Evolutionary conservation across 1,140 invertebrate genomes (phyloP), one percentile per base, ranked within the genome.

Genomic region (Delia radicum): DNA sequence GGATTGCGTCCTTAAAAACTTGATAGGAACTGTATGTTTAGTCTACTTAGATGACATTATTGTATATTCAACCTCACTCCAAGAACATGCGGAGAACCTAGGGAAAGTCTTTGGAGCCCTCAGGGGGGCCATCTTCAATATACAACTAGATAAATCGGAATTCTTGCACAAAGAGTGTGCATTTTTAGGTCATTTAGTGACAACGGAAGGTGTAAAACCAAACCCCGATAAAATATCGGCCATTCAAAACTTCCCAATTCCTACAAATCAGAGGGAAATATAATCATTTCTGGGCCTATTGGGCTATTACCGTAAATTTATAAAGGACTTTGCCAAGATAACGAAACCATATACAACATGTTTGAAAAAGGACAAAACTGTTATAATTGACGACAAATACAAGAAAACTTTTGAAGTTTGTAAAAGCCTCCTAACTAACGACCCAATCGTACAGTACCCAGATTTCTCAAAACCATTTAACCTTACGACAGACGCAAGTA

Each of bases 391-490:
- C 3, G 46, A 15, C 46, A 18, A 48, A n/a, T 15, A n/a, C 18
- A 48, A 48, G 3, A 18, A 18, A 13, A 48, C 18, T 48, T 48
- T 33, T 33, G 4, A 33, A 48, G 15, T 7, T 3, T 15, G 3
- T 48, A n/a, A 48, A 48, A 24, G 26, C 26, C 62, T 48, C 31
- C 18, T 48, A 48, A 48, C 13, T 13, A 48, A 5, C 27, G 83
- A 83, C 6, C 77, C 89, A 24, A 77, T 89, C 26, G 77, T 80
- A 73, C 75, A 76, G 3, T 86, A 81, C 62, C 82, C 82, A 1
- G 80, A 87, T 65, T 87, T 81, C 69, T 63, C 69, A 2, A 79
- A 83, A 74, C 77, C 77, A n/a, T 86, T 87, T 67, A 79, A 79
- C 28, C 75, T 86, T 13, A 81, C 81, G 2, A 84, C 78, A 0